A percentile compares a stretch with the other conserved stretches of the same genome.
phyloP scores from a whole-genome alignment of 1,140 invertebrate genomes.

The Drosophila sucinea region DNA sequence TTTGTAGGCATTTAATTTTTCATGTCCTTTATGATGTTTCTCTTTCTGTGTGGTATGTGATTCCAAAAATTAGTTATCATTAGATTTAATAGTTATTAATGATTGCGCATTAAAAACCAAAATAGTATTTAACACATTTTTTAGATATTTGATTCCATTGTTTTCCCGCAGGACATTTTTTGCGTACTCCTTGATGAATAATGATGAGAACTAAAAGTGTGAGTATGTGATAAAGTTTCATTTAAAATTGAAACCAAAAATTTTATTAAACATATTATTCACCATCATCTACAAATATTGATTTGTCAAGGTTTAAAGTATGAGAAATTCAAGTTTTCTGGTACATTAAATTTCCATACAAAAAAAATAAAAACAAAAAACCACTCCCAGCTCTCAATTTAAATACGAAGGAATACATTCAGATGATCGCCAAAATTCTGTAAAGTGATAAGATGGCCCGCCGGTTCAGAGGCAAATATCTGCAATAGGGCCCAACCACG shows the following conservation, averaged over 20 bases:
- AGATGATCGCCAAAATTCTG: conserved; percentile 47
- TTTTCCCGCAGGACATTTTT: conserved; percentile 33
- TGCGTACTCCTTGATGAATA: background rate
- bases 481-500: background rate
- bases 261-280: background rate
- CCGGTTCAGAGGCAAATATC: background rate
- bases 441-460: background rate
- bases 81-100: conserved; percentile 61
- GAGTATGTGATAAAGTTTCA: conserved; percentile 32
- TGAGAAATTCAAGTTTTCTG: conserved; percentile 16
- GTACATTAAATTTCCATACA: background rate
- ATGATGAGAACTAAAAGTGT: conserved; percentile 33
- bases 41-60: conserved; percentile 20
- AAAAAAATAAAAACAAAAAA: background rate
- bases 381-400: background rate
- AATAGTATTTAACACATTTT: conserved; percentile 56
- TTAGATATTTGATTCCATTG: conserved; percentile 30
- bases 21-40: conserved; percentile 33
- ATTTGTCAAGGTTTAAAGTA: conserved; percentile 44
- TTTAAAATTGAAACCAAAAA: conserved; percentile 11
- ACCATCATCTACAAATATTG: conserved; percentile 21
- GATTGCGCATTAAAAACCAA: conserved; percentile 22
- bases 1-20: conserved; percentile 64
- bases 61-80: conserved; percentile 59
- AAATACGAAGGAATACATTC: conserved; percentile 23